A percentile compares a stretch with the other conserved stretches of the same genome.
Conservation (phyloP, 2,888 invertebrate genomes). For the Netelia melanura region DNA sequence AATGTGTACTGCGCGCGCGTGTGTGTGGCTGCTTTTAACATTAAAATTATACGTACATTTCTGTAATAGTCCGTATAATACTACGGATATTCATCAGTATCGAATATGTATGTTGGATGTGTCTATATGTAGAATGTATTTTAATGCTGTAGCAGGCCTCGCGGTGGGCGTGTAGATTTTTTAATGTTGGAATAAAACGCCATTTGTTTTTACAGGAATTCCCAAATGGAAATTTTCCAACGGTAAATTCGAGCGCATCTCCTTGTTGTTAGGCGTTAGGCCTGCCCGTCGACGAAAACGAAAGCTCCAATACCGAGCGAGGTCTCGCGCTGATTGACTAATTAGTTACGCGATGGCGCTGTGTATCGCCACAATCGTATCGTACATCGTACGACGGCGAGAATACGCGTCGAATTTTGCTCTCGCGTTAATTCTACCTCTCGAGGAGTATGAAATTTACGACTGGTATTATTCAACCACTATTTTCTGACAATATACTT, state of each 20-base stretch:
- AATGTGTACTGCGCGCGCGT: not conserved
- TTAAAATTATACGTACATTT: not conserved
- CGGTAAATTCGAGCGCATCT: too few relatives aligned
- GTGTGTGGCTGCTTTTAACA: not conserved
- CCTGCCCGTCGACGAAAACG: too few relatives aligned
- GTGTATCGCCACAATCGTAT: too few relatives aligned
- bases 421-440: too few relatives aligned
- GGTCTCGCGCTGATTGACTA: not conserved
- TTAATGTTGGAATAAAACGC: conserved; percentile 84
- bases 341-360: not conserved
- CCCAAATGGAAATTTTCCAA: too few relatives aligned
- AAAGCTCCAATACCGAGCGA: not conserved
- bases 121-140: conserved; percentile 49
- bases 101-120: not conserved
- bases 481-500: too few relatives aligned
- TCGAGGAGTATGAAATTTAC: too few relatives aligned
- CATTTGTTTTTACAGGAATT: conserved; percentile 76
- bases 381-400: too few relatives aligned
- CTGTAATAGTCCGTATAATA: not conserved
- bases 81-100: not conserved
- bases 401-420: too few relatives aligned
- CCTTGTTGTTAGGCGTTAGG: too few relatives aligned
- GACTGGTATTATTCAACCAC: too few relatives aligned
- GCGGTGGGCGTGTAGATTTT: conserved; percentile 80
- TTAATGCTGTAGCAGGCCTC: conserved; percentile 49